Base-by-base conservation (phyloP, 2,888 invertebrate genomes). In the Poecilus cupreus region DNA sequence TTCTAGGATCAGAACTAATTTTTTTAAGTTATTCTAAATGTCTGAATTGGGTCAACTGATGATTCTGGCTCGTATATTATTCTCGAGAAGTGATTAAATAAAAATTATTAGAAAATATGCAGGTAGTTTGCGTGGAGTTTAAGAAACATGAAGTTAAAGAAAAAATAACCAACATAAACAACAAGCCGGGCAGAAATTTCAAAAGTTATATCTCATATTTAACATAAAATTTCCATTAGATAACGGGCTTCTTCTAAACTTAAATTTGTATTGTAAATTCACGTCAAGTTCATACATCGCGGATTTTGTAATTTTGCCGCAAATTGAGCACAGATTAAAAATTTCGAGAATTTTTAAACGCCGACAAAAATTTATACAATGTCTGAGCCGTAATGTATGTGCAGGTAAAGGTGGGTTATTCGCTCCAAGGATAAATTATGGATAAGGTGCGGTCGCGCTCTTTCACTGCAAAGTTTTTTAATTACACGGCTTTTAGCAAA, bases 231-330 rank as follows among this genome's bases (percentile, higher is more conserved):
- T 72, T 72, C 72, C 72, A 72, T 72, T 22, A 60, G 72, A 43
- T 18, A 46, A 24, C 64, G 13, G 11, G n/a, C 8, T 8, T 43
- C 22, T 46, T 72, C 18, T 24, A 43, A 72, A 72, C 43, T 72
- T 72, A 24, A 72, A 72, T 72, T 72, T 72, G 72, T 72, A 72
- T 72, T 72, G 72, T 72, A 72, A 72, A 46, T 72, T 72, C 26
- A n/a, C 18, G n/a, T 11, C 13, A 72, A 72, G 11, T 72, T 39
- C 68, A 68, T 68, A 37, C 43, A 68, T 68, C 54, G 32, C 8
- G 32, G 32, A 32, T 24, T 60, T 26, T 60, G 60, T 60, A 60
- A 60, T 60, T 60, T 68, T 20, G 8, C 32, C 22, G 46, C 43
- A 72, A 46, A 72, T 43, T 72, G 72, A n/a, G 24, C 46, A 72